Base-by-base conservation (phyloP, 2,888 invertebrate genomes). In the Diarsia dahlii region DNA sequence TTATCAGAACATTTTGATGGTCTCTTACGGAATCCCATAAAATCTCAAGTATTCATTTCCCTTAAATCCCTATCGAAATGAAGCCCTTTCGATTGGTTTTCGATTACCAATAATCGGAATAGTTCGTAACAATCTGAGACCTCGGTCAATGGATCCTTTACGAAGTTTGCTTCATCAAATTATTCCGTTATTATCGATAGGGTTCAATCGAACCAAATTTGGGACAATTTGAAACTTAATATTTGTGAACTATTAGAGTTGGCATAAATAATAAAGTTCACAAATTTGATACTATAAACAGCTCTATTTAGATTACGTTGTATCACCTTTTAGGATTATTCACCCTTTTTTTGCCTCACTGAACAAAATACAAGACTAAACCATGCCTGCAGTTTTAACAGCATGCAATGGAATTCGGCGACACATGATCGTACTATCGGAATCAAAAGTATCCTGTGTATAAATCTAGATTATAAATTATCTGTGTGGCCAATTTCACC, bases 71-170 rank as follows among this genome's bases (percentile, higher is more conserved):
- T 82, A 77, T 80, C 74, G 67, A 71, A 71, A 82, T 76, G 71
- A 65, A 84, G 67, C 85, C 85, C 82, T 85, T 80, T 85, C 74
- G 83, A 89, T 88, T 84, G 85, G 86, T 88, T 87, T 87, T 87
- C 88, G 86, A 90, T 90, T 88, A 88, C 84, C 85, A 85, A 87
- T 89, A 89, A 91, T 89, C 88, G 85, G 85, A 90, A 91, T 91
- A 91, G 91, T 91, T 91, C 76, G 76, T 76, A 91, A 91, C 91
- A 90, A 86, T 90, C 80, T 82, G 88, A 84, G 76, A 85, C 76
- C 76, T 86, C 72, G 81, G 74, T 80, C 81, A 84, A 89, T 87
- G 81, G 86, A 81, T 80, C 81, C 82, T 84, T 81, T 72, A 82
- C 74, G 68, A 74, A 80, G 81, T 88, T 87, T 82, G 76, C 60